Base-by-base conservation (phyloP, 2,797 vertebrate species). In the Iguana delicatissima region DNA sequence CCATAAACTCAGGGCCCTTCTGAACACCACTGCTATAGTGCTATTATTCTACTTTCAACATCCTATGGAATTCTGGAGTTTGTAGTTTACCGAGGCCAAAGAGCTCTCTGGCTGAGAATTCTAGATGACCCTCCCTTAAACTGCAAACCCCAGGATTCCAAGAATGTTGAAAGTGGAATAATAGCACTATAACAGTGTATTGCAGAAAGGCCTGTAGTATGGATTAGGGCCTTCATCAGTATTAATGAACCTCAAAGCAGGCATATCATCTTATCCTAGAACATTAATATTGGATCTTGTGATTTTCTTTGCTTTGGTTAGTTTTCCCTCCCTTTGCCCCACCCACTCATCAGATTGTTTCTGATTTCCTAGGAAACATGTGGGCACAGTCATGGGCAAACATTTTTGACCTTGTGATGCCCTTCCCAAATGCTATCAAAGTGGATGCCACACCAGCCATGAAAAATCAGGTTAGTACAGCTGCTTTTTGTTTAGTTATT, bases 371-470 rank as follows among this genome's bases (percentile, higher is more conserved):
- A 99, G 99, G 99, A 67, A 99, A 99, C 97, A 99, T 99, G 99
- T 99, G 99, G 99, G 99, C 99, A 0, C 99, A 99, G 96, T 98
- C 98, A 0, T 99, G 99, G 99, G 98, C 98, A 80, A 98, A 98
- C 85, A 98, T 99, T 95, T 99, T 98, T 92, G 97, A 99, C 76
- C 93, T 99, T 94, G 98, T 97, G 88, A 96, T 97, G 0, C 99
- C 99, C 1, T 99, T 96, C 94, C 99, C 99, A 0, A 20, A 96
- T 73, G 98, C 99, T 84, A 97, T 98, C 80, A 98, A 98, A 92
- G 97, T 99, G 73, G 99, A 99, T 32, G 98, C 98, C 90, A 99
- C 99, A 0, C 99, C 99, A 0, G 98, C 98, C 79, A 99, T 99
- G 99, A 96, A 98, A 83, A 85, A 95, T 3, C 94, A 99, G 98